These are phyloP conservation scores for Pseudoatta argentina DNA, from an alignment of 1,140 invertebrate species.

Conservation along the genomic window DNA sequence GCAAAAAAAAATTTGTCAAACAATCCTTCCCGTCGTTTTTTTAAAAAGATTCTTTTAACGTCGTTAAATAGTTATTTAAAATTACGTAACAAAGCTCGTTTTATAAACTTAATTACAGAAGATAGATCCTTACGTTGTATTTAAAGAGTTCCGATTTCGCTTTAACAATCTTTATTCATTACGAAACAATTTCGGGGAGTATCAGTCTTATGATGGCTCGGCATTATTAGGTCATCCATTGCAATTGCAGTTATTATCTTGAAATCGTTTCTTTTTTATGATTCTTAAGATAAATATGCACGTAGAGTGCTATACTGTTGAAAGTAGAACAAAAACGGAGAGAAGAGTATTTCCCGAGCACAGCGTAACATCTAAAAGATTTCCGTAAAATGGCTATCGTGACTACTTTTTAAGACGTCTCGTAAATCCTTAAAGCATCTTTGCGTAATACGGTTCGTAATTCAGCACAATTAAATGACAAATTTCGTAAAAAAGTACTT, in stretches of 20 bases:
- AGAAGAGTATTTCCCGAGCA: neutral
- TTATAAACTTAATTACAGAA: slow-evolving; percentile 5
- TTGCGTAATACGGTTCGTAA: neutral
- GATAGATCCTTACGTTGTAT: neutral
- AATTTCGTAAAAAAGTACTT: neutral
- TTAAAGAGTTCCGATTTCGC: slow-evolving; percentile 12
- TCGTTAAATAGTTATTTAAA: slow-evolving; percentile 22
- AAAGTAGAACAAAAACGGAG: slow-evolving; percentile 5
- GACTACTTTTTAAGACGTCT: slow-evolving; percentile 17
- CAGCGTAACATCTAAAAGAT: neutral
- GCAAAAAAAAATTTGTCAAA: neutral
- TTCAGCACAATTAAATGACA: neutral
- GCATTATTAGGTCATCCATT: slow-evolving; percentile 22
- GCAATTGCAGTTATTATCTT: slow-evolving; percentile 28
- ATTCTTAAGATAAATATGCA: neutral
- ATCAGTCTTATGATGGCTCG: slow-evolving; percentile 8
- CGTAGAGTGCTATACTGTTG: neutral
- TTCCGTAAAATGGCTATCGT: slow-evolving; percentile 7
- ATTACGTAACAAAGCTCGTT: neutral
- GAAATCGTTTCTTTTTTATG: neutral
- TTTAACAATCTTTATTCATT: slow-evolving; percentile 23
- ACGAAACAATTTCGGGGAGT: slow-evolving; percentile 28
- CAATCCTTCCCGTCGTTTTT: neutral
- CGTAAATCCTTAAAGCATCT: neutral
- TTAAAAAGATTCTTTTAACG: neutral